Evolutionary conservation across 2,888 invertebrate genomes (phyloP).

Genomic region (Hirtodrosophila alboralis): DNA sequence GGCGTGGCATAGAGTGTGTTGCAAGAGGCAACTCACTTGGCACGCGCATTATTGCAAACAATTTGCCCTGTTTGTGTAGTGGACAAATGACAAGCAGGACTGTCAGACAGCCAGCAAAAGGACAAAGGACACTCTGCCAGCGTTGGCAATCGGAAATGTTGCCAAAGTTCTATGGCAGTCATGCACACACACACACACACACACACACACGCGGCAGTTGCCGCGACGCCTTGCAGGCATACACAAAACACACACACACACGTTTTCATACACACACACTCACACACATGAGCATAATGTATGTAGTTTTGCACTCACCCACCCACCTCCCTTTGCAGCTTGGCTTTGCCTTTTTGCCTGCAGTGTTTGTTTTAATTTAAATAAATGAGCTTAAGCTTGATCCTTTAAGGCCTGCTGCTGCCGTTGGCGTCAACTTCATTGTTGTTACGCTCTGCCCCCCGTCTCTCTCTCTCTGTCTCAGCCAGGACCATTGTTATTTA

Average conservation of each 20-base stretch:
- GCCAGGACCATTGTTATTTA: constrained; percentile 42
- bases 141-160: constrained; percentile 75
- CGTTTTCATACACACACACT: constrained; percentile 2
- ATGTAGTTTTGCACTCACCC: constrained; percentile 41
- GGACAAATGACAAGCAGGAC: constrained; percentile 68
- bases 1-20: constrained; percentile 26
- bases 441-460: no score
- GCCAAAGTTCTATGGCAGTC: constrained; percentile 68
- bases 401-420: constrained; percentile 71
- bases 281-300: constrained; percentile 21
- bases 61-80: constrained; percentile 72
- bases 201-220: constrained; percentile 18
- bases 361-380: constrained; percentile 82
- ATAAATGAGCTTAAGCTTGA: constrained; percentile 82
- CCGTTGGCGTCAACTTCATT: constrained; percentile 43
- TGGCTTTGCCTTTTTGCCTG: constrained; percentile 60
- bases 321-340: constrained; percentile 11
- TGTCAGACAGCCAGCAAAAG: constrained; percentile 20
- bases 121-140: constrained; percentile 55
- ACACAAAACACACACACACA: constrained; percentile 31
- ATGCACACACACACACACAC: constrained; percentile 23
- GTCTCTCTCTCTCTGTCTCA: no score
- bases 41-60: constrained; percentile 78
- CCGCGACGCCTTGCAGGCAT: constrained; percentile 41
- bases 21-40: constrained; percentile 48